Evolutionary conservation across 2,888 invertebrate species (phyloP).

Genomic region (Cosmia pyralina): DNA sequence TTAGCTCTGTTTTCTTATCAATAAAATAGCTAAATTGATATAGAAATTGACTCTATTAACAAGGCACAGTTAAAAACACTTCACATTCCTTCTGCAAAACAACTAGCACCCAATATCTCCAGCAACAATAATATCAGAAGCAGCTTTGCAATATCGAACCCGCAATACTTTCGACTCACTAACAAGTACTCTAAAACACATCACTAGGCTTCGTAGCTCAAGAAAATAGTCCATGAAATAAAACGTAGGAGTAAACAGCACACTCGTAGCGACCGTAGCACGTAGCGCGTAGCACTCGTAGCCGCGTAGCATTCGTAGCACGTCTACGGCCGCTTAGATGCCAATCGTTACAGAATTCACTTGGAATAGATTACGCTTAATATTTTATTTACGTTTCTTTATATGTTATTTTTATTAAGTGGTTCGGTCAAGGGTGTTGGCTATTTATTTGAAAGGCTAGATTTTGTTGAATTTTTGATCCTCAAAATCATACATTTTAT

Average conservation of each 20-base stretch:
- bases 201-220: conserved; percentile 46
- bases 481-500: not conserved
- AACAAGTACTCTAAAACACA: conserved; percentile 53
- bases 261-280: conserved; percentile 66
- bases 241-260: conserved; percentile 56
- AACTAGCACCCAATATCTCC: conserved; percentile 1
- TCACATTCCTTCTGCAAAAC: not conserved
- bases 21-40: not conserved
- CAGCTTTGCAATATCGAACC: conserved; percentile 35
- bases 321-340: conserved; percentile 78
- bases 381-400: conserved; percentile 67
- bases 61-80: not conserved
- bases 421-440: not conserved
- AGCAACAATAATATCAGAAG: conserved; percentile 23
- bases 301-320: conserved; percentile 84
- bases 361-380: conserved; percentile 71
- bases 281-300: conserved; percentile 76
- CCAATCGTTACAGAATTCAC: conserved; percentile 70
- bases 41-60: no score
- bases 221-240: conserved; percentile 51
- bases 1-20: not conserved
- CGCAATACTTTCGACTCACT: conserved; percentile 41
- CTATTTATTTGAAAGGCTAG: not conserved
- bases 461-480: conserved; percentile 15
- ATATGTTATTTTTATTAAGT: conserved; percentile 45